phyloP scores from a whole-genome alignment of 2,888 invertebrate genomes.

The Trypoxylon attenuatum region DNA sequence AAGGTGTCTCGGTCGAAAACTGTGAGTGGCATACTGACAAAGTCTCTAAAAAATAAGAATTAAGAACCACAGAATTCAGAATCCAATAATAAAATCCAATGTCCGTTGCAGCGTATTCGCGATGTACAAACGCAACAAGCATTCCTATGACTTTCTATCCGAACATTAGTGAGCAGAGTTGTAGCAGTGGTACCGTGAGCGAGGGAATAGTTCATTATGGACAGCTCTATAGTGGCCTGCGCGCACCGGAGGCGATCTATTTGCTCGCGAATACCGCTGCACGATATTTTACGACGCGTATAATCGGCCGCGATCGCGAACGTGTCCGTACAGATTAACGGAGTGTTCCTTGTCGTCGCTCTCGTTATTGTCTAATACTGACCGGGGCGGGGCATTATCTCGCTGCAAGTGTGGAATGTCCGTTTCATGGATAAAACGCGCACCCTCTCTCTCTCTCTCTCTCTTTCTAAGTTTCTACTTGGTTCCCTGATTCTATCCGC shows the following conservation, averaged over 20 bases:
- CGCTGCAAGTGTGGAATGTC: not conserved
- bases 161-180: conserved; percentile 41
- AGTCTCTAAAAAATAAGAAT: not conserved
- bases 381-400: not conserved
- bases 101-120: not conserved
- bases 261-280: conserved; percentile 34
- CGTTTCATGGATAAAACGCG: not conserved
- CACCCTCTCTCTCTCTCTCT: not conserved
- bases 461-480: not conserved
- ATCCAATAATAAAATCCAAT: not conserved
- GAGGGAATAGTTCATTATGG: conserved; percentile 45
- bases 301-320: conserved; percentile 51
- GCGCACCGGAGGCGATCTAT: conserved; percentile 41
- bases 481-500: no score
- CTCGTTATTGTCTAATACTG: conserved; percentile 46
- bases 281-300: conserved; percentile 38
- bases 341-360: conserved; percentile 36
- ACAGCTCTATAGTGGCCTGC: conserved; percentile 34
- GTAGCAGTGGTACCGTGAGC: conserved; percentile 43
- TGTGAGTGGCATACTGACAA: no score
- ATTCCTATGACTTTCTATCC: conserved; percentile 46
- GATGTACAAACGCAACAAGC: conserved; percentile 24
- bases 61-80: not conserved
- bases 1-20: no score
- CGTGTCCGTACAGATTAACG: conserved; percentile 50